Evolutionary conservation across 2,797 vertebrate species (phyloP).

Genomic region (Helarctos malayanus): DNA sequence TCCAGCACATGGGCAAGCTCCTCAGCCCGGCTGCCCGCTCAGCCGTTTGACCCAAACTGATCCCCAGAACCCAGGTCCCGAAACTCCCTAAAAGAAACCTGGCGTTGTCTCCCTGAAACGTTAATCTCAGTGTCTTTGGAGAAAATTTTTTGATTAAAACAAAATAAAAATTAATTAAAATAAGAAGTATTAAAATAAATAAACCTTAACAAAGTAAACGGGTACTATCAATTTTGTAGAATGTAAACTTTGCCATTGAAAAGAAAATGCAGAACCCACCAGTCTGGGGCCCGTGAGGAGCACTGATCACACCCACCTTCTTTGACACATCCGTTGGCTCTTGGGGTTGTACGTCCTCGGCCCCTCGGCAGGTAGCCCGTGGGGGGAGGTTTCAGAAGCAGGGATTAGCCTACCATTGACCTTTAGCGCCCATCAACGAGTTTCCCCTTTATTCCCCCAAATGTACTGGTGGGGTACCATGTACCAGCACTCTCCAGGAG

Average conservation of each 20-base stretch:
- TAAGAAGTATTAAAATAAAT: not conserved
- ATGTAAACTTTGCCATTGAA: not conserved
- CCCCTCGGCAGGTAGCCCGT: not conserved
- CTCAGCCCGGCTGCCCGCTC: fast-evolving
- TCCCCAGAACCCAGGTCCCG: not conserved
- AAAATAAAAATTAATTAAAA: not conserved
- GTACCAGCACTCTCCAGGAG: fast-evolving
- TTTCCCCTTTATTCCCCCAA: fast-evolving
- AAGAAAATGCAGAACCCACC: not conserved
- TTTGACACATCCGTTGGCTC: fast-evolving
- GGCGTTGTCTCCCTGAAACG: not conserved
- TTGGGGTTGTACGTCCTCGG: not conserved
- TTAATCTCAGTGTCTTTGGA: not conserved
- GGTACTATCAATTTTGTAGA: not conserved
- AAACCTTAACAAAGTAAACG: not conserved
- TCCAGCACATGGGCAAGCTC: fast-evolving
- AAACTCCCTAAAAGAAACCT: no score
- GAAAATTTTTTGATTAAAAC: not conserved
- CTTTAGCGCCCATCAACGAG: fast-evolving
- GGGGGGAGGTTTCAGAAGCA: fast-evolving
- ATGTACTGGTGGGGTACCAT: fast-evolving
- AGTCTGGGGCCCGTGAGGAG: not conserved
- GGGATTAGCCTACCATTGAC: fast-evolving
- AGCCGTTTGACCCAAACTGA: fast-evolving
- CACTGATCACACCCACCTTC: not conserved